Conservation (phyloP, 2,888 invertebrate genomes). For the Colostygia pectinataria region DNA sequence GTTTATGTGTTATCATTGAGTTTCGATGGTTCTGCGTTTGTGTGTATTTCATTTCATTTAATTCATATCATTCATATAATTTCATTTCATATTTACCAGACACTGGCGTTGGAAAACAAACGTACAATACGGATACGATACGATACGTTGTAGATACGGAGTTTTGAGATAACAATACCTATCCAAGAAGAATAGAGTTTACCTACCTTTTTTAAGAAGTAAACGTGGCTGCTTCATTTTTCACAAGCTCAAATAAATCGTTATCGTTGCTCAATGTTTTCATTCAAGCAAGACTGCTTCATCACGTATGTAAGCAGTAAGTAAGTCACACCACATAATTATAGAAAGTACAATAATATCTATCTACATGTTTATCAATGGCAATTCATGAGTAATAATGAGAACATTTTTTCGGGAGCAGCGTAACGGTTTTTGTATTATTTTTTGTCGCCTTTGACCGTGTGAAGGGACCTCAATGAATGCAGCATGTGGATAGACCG, state of each 20-base stretch:
- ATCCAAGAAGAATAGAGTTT: too few species aligned
- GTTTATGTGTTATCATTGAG: too few species aligned
- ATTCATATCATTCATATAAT: too few species aligned
- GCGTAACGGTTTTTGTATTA: constrained; percentile 81
- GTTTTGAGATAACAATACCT: too few species aligned
- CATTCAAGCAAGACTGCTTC: constrained; percentile 18
- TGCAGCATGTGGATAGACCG: constrained; percentile 65
- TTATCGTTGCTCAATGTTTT: constrained; percentile 8
- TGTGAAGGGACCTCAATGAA: constrained; percentile 80
- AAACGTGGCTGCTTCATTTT: background rate
- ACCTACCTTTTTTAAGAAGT: too few species aligned
- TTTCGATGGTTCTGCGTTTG: too few species aligned
- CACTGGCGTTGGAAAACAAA: too few species aligned
- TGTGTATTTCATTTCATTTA: too few species aligned
- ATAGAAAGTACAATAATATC: constrained; percentile 17
- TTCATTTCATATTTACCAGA: too few species aligned
- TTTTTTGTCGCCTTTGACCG: constrained; percentile 80
- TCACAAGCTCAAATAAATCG: constrained; percentile 5
- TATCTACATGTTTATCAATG: constrained; percentile 68
- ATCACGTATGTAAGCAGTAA: constrained; percentile 14
- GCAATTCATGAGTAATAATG: constrained; percentile 77
- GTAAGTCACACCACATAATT: constrained; percentile 35
- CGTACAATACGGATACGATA: too few species aligned
- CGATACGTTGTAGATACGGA: too few species aligned
- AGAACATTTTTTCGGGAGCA: constrained; percentile 75